Evolutionary conservation across 2,113 vertebrate species (phyloP), one percentile per base, ranked within the genome.

Genomic region (Platycercus adscitus): DNA sequence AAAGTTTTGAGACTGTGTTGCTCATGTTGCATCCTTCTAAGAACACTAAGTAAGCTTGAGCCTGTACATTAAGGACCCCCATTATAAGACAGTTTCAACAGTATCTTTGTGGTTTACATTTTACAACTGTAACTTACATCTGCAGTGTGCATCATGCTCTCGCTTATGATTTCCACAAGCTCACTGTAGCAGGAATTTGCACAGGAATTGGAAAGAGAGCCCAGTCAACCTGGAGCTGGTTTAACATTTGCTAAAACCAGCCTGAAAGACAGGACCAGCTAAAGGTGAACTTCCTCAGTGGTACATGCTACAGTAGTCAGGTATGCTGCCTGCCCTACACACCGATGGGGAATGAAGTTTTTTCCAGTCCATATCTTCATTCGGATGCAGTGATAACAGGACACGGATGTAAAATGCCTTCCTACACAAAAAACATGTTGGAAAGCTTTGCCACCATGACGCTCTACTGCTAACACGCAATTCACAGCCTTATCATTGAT

Each of bases 291-390:
- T 19, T 61, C 70, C 19, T 17, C 10, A 20, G 28, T 13, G 35
- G 16, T n/a, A 2, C 10, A 6, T 61, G 69, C 75, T 69, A 26
- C 7, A 7, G 61, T 19, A 25, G 56, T 11, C 46, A 75, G 50
- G 52, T 46, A 44, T 9, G 61, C 37, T 26, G 43, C 41, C 68
- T 31, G 61, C 37, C 46, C 35, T 41, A 15, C 20, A 14, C 11
- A 8, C 1, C 1, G 44, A n/a, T 0, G 7, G 15, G 13, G 44
- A 86, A 50, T 7, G 0, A 31, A 19, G 65, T 56, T 78, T 73
- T 56, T 50, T 4, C 33, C 33, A 66, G 29, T 12, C 15, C 28
- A 1, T 6, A 26, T 44, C 43, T 78, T 47, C 29, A 44, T 31
- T 29, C n/a, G 55, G 61, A 52, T 37, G 58, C 58, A 72, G 46